A percentile compares a stretch with the other conserved stretches of the same genome.
phyloP scores from a whole-genome alignment of 2,113 vertebrate species.

The Ailuropoda melanoleuca region DNA sequence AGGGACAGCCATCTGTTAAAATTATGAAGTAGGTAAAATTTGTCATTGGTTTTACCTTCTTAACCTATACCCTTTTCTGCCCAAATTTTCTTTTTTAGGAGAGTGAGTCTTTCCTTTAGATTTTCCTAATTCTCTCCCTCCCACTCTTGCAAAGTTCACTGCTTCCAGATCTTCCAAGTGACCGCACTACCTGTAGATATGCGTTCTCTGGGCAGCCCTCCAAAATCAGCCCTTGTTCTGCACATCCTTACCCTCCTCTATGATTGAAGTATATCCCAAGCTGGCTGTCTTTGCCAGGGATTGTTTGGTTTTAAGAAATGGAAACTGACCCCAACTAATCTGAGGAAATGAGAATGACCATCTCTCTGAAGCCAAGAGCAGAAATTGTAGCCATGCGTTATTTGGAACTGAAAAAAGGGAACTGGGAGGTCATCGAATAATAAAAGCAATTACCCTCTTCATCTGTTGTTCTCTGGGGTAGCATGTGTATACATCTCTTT shows the following conservation, averaged over 20 bases:
- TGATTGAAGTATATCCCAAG: neutral
- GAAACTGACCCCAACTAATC: neutral
- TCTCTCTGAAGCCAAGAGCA: neutral
- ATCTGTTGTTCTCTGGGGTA: neutral
- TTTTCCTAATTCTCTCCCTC: neutral
- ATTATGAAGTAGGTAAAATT: neutral
- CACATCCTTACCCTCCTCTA: neutral
- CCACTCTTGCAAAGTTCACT: neutral
- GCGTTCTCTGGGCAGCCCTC: neutral
- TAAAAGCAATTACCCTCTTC: neutral
- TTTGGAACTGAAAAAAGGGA: neutral
- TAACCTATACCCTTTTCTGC: neutral
- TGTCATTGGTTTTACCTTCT: neutral
- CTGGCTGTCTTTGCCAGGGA: neutral
- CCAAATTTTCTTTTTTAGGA: neutral
- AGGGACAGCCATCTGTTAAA: neutral
- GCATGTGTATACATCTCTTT: neutral
- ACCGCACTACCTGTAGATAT: neutral
- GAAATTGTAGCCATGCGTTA: neutral
- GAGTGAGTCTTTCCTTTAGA: neutral
- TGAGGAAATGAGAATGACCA: neutral
- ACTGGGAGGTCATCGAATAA: too few relatives aligned
- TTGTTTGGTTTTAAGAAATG: neutral
- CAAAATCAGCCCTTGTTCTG: neutral
- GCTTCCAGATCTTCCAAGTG: neutral